Base-by-base conservation (phyloP, 2,113 vertebrate genomes). In the Sinocyclocheilus maitianheensis region DNA sequence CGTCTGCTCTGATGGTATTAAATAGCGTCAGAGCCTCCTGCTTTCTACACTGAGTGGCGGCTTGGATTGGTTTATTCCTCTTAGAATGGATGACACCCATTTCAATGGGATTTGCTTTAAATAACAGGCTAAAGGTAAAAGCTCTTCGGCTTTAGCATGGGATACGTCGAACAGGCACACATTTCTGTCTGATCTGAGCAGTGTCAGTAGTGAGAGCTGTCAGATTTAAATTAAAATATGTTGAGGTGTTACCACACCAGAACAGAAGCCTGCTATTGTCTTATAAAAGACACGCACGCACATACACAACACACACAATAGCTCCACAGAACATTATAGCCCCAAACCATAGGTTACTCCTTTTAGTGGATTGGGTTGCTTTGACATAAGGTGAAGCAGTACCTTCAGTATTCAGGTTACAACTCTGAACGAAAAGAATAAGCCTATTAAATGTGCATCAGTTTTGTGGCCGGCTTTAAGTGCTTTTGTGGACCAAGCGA, bases 71-170 rank as follows among this genome's bases (percentile, higher is more conserved):
- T 81, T 89, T 60, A 76, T 87, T 85, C 46, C 79, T 71, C 37
- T 76, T 34, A 37, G 65, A 71, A 48, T 51, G 65, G 24, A 51
- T 89, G 82, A 81, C 84, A 75, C 46, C 84, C 63, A 87, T 78
- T 87, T 89, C 58, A 89, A 79, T 55, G 77, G 82, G 86, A 82
- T 87, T 85, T 71, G 62, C 81, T 81, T 92, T 77, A 81, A 81
- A 51, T 71, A 87, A 79, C 85, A 77, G 81, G 62, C 37, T 77
- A 80, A 30, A 71, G 77, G 22, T 63, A n/a, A 85, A 37, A 77
- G 51, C 85, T 65, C 51, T 83, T 58, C 22, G 48, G 67, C 48
- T 75, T 58, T 40, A 75, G 82, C 51, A 84, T 34, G 30, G 69
- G 82, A 60, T 74, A 26, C 34, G 53, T 74, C 8, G 69, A 48